A percentile compares a stretch with the other conserved stretches of the same genome.
phyloP scores from a whole-genome alignment of 2,888 invertebrate genomes.

The Lasioglossum villosulum region DNA sequence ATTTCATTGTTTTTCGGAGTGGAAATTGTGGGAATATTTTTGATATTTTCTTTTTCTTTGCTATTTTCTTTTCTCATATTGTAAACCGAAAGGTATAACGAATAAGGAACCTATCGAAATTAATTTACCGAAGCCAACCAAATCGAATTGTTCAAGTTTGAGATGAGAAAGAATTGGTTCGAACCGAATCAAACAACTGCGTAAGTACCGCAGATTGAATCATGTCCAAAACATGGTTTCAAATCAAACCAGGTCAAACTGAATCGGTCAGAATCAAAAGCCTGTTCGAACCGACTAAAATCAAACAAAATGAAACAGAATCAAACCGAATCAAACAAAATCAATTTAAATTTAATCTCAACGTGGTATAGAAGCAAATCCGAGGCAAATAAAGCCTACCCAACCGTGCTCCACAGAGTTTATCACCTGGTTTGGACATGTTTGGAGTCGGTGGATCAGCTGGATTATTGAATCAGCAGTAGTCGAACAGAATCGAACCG shows the following conservation, averaged over 20 bases:
- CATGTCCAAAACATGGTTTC: not conserved
- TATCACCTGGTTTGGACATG: not conserved
- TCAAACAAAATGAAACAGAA: not conserved
- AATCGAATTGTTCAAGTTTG: not conserved
- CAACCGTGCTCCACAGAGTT: not conserved
- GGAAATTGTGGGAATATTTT: not conserved
- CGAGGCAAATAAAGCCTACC: not conserved
- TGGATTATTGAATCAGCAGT: not conserved
- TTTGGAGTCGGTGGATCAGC: not conserved
- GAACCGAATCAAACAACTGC: not conserved
- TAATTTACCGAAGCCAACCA: not conserved
- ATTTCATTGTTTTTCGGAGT: not conserved
- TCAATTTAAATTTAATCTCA: not conserved
- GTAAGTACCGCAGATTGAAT: not conserved
- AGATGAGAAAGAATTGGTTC: not conserved
- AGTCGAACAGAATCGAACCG: not conserved
- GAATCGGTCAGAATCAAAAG: not conserved
- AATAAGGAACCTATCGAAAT: not conserved
- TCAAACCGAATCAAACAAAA: not conserved
- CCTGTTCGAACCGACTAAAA: not conserved
- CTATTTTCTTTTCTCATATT: not conserved
- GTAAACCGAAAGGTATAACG: not conserved
- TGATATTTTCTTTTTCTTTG: not conserved
- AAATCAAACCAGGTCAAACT: not conserved
- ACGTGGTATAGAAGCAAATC: not conserved